Conservation (phyloP, 2,113 vertebrate genomes). For the Dicaeum eximium region DNA sequence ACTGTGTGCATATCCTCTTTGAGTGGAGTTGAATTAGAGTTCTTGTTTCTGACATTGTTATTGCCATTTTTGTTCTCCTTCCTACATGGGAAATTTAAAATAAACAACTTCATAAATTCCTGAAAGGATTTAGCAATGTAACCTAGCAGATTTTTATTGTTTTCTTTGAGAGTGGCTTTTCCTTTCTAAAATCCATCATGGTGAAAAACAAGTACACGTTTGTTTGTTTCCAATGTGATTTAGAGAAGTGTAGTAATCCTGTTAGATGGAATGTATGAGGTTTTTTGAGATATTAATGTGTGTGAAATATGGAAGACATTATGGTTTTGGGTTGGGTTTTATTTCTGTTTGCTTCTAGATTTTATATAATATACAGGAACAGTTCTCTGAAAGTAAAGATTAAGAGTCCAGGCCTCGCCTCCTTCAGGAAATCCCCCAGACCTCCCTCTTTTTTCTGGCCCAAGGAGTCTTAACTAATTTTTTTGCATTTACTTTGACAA, state of each 20-base stretch:
- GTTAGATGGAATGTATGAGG: not conserved
- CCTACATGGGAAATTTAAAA: not conserved
- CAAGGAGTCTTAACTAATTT: not conserved
- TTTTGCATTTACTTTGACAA: not conserved
- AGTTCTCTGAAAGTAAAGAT: not conserved
- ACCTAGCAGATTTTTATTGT: not conserved
- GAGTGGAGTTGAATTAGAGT: not conserved
- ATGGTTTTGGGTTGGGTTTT: not conserved
- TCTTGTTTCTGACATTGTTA: constrained; percentile 13
- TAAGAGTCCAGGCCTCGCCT: not conserved
- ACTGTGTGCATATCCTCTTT: not conserved
- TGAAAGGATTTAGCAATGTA: not conserved
- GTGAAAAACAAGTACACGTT: not conserved
- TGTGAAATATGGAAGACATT: not conserved
- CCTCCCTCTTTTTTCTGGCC: not conserved
- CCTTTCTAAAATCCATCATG: not conserved
- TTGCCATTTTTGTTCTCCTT: not conserved
- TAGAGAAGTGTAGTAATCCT: not conserved
- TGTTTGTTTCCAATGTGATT: accelerated
- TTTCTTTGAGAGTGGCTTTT: constrained; percentile 10
- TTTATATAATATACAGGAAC: not conserved
- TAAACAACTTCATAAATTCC: constrained; percentile 13
- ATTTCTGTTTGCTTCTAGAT: not conserved
- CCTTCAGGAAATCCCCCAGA: not conserved
- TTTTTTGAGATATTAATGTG: not conserved